These are phyloP conservation scores for Morpho deidamia DNA, from an alignment of 2,888 invertebrate species.

Conservation along the genomic window DNA sequence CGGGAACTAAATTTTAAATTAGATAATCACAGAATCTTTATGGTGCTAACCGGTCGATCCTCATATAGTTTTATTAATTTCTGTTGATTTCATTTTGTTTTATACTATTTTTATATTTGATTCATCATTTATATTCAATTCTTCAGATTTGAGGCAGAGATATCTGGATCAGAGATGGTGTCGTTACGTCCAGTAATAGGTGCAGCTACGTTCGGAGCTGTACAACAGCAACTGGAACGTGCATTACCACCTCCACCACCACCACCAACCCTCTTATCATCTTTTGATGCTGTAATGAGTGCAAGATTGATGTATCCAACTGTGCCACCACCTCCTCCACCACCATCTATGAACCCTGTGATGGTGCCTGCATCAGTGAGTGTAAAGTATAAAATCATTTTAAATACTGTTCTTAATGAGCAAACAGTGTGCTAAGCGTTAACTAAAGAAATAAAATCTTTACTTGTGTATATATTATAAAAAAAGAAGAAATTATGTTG, in stretches of 20 bases:
- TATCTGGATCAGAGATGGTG: constrained; percentile 80
- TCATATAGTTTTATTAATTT: not conserved
- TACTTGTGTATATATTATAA: no score
- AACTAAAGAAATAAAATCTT: not conserved
- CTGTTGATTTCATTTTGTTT: no score
- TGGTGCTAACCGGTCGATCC: no score
- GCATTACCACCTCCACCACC: constrained; percentile 60
- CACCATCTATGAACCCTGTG: constrained; percentile 61
- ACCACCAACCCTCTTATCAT: constrained; percentile 47
- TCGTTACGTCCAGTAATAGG: constrained; percentile 83
- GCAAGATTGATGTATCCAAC: constrained; percentile 74
- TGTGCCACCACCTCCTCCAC: constrained; percentile 83
- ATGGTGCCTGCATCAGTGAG: constrained; percentile 84
- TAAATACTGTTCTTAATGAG: no score
- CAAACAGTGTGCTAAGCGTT: not conserved
- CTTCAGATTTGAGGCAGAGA: constrained; percentile 91
- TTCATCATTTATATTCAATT: not conserved
- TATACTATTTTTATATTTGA: not conserved
- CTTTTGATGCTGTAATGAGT: constrained; percentile 39
- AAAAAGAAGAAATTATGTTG: no score
- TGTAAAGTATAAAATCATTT: not conserved
- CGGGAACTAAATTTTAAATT: no score
- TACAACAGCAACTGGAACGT: constrained; percentile 82
- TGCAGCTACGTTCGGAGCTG: constrained; percentile 84
- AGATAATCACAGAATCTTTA: no score